Conservation (phyloP, 2,888 invertebrate species). For the Sphaerophoria taeniata region DNA sequence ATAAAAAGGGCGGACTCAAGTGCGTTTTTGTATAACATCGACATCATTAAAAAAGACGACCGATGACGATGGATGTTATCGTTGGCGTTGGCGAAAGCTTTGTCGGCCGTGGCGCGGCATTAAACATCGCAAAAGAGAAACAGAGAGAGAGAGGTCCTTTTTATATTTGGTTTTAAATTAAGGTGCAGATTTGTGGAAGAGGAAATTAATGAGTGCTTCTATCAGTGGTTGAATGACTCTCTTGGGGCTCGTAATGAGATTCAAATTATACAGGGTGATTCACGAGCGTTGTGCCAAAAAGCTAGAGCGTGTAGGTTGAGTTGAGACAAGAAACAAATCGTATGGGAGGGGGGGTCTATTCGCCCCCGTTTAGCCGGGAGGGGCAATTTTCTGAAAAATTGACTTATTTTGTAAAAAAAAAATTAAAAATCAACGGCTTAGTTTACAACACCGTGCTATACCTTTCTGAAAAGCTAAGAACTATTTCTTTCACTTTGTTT, state of each 20-base stretch:
- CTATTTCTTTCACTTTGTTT: too few species aligned
- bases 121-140: not conserved
- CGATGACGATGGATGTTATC: not conserved
- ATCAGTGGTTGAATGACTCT: constrained; percentile 59
- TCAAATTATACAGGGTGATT: constrained; percentile 47
- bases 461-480: too few species aligned
- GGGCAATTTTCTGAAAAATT: too few species aligned
- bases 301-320: too few species aligned
- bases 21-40: constrained; percentile 64
- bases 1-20: constrained; percentile 56
- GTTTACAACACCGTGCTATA: too few species aligned
- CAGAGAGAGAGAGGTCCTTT: not conserved
- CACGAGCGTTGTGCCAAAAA: too few species aligned
- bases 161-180: constrained; percentile 45
- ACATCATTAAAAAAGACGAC: constrained; percentile 46
- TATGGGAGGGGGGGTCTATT: too few species aligned
- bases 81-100: not conserved
- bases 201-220: constrained; percentile 68
- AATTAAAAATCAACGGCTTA: too few species aligned
- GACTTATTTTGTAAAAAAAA: too few species aligned
- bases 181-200: constrained; percentile 56
- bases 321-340: too few species aligned
- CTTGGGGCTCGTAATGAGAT: constrained; percentile 44
- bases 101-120: too few species aligned
- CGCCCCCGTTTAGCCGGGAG: too few species aligned